phyloP scores from a whole-genome alignment of 2,888 invertebrate species.

The Lysandra bellargus region DNA sequence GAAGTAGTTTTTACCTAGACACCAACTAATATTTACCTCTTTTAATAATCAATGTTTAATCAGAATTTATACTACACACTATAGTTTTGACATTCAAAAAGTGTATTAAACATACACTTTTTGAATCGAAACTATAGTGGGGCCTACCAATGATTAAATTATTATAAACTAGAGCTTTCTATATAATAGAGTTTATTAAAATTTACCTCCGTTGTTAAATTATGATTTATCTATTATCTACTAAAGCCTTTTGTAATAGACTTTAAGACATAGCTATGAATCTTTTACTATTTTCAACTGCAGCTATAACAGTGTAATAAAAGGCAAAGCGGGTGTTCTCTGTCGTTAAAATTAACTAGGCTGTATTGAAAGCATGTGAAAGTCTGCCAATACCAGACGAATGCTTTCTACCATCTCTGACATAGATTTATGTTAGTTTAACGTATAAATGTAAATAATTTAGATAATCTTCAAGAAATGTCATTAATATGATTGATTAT shows the following conservation, averaged over 20 bases:
- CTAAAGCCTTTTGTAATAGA: neutral
- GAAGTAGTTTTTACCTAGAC: too few species aligned
- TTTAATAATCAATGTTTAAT: too few species aligned
- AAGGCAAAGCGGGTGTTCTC: conserved; percentile 18
- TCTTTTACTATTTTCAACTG: neutral
- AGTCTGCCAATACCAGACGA: conserved; percentile 21
- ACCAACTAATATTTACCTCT: too few species aligned
- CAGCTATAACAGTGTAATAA: neutral
- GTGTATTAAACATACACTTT: too few species aligned
- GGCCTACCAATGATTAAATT: too few species aligned
- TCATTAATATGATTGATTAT: too few species aligned
- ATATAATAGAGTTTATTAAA: too few species aligned
- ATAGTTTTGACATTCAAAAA: too few species aligned
- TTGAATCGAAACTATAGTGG: too few species aligned
- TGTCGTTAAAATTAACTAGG: conserved; percentile 14
- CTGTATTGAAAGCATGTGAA: conserved; percentile 20
- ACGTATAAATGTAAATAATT: neutral
- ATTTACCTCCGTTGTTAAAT: too few species aligned
- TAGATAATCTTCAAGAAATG: neutral
- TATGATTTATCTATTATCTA: neutral
- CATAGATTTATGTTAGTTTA: conserved; percentile 20
- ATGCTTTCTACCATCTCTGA: conserved; percentile 22
- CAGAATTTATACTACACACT: too few species aligned
- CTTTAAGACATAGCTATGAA: neutral
- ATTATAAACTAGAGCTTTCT: too few species aligned